Evolutionary conservation across 2,888 invertebrate species (phyloP).

Genomic region (Spisula subtruncata): DNA sequence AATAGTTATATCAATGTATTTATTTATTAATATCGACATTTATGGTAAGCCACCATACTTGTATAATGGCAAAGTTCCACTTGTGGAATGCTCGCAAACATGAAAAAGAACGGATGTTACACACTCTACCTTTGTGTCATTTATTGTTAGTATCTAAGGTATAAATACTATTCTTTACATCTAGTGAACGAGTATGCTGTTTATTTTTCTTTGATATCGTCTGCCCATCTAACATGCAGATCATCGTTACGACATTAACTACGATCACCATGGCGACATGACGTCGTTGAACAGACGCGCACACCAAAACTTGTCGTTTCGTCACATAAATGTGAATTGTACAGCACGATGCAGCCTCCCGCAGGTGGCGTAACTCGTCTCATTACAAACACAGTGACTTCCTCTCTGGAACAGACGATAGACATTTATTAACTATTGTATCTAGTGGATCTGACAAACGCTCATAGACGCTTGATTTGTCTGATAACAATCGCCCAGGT

Average conservation of each 20-base stretch:
- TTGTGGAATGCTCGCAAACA: no score
- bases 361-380: slow-evolving; percentile 33
- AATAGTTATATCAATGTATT: no score
- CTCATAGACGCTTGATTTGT: slow-evolving; percentile 9
- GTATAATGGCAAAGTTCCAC: no score
- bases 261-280: not conserved
- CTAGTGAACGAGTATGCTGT: not conserved
- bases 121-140: not conserved
- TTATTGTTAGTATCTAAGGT: not conserved
- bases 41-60: no score
- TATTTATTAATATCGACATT: no score
- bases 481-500: slow-evolving; percentile 26
- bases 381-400: slow-evolving; percentile 24
- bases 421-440: slow-evolving; percentile 35
- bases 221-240: not conserved
- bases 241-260: not conserved
- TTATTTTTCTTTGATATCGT: not conserved
- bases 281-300: not conserved
- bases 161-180: not conserved
- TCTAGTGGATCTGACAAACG: slow-evolving; percentile 29
- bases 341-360: not conserved
- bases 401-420: slow-evolving; percentile 23
- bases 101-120: not conserved
- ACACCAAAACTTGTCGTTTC: not conserved
- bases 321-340: slow-evolving; percentile 15